Percentiles rank a stretch among this genome's conserved stretches.
phyloP scores from a whole-genome alignment of 2,113 vertebrate genomes.

The Maylandia zebra region DNA sequence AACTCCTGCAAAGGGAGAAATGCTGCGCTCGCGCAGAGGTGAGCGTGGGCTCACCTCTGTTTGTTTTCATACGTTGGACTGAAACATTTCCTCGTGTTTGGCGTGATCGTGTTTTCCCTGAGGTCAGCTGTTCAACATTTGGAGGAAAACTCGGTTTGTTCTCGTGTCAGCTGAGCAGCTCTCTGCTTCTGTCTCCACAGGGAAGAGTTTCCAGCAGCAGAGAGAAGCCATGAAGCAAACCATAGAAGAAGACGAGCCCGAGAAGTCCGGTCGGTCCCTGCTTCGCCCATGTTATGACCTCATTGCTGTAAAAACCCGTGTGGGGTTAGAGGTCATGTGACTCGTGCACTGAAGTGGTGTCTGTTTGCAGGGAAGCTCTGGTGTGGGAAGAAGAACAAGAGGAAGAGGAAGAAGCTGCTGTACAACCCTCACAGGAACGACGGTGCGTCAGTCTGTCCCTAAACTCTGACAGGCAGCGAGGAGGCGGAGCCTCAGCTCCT shows the following conservation, averaged over 20 bases:
- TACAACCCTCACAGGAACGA: conserved; percentile 93
- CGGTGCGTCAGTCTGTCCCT: conserved; percentile 61
- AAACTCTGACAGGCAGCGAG: background rate
- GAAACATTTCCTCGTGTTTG: accelerated
- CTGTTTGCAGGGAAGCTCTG: conserved; percentile 85
- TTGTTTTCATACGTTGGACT: background rate
- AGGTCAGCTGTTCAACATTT: background rate
- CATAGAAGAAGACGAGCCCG: conserved; percentile 97
- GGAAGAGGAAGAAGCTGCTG: conserved; percentile 94
- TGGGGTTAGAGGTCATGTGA: background rate
- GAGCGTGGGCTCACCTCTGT: background rate
- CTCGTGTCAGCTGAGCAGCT: background rate
- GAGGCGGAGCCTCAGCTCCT: background rate
- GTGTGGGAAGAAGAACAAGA: conserved; percentile 99
- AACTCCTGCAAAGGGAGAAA: background rate
- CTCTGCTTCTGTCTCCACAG: conserved; percentile 52
- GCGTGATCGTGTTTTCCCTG: background rate
- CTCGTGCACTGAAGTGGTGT: background rate
- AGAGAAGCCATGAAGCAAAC: conserved; percentile 99
- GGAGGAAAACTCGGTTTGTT: background rate
- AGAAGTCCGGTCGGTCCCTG: conserved; percentile 84
- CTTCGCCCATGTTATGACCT: background rate
- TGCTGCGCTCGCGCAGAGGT: background rate
- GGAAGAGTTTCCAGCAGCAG: conserved; percentile 97
- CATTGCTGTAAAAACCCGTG: background rate